phyloP scores from a whole-genome alignment of 2,113 vertebrate genomes.

The Callionymus lyra region DNA sequence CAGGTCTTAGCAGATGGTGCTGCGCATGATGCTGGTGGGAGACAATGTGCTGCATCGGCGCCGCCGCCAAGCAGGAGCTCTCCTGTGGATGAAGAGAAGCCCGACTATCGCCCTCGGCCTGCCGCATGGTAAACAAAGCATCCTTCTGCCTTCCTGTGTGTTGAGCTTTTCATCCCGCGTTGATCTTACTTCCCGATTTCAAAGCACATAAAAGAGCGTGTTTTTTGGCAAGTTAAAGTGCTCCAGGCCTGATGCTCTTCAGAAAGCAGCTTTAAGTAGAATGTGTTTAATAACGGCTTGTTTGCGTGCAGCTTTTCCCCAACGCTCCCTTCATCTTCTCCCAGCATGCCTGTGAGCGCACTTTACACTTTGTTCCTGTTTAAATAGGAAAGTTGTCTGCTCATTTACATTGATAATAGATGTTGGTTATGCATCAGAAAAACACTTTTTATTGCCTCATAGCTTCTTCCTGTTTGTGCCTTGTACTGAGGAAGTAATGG shows the following conservation, averaged over 20 bases:
- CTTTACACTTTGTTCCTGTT: conserved; percentile 43
- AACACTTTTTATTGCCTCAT: conserved; percentile 12
- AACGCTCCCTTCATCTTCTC: conserved; percentile 29
- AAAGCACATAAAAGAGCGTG: conserved; percentile 41
- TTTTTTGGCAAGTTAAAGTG: conserved; percentile 52
- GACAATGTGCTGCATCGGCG: conserved; percentile 52
- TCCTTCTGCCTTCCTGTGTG: conserved; percentile 56
- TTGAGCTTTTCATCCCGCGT: conserved; percentile 54
- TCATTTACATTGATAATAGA: conserved; percentile 52
- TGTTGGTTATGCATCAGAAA: conserved; percentile 39
- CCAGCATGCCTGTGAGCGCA: conserved; percentile 43
- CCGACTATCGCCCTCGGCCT: conserved; percentile 60
- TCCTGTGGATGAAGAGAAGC: conserved; percentile 59
- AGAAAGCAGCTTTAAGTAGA: conserved; percentile 51
- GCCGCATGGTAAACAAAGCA: conserved; percentile 60
- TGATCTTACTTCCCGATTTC: conserved; percentile 56
- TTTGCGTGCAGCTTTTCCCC: conserved; percentile 49
- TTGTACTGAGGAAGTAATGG: too few relatives aligned
- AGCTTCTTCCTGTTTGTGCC: conserved; percentile 5
- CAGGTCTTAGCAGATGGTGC: conserved; percentile 97
- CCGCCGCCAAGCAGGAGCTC: conserved; percentile 53
- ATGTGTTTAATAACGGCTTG: conserved; percentile 50
- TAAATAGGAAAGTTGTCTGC: conserved; percentile 41
- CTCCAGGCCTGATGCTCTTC: conserved; percentile 49
- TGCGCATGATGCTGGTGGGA: conserved; percentile 77